These are phyloP conservation scores for Rotaria sp. DNA, from an alignment of 2,888 invertebrate species.

Conservation along the genomic window DNA sequence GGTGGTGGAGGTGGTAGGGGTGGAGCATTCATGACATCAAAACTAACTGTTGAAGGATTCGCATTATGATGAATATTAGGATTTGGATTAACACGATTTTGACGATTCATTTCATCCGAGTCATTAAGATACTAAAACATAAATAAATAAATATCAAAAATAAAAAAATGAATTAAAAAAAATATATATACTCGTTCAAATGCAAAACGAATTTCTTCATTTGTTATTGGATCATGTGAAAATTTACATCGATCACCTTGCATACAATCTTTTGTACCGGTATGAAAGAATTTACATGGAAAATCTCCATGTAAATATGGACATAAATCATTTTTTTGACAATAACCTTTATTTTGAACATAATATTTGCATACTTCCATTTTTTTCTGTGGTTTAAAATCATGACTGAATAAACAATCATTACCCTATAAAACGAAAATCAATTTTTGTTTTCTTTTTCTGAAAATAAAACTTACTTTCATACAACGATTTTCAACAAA, in stretches of 20 bases:
- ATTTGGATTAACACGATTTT: background rate
- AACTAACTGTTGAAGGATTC: background rate
- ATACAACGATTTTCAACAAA: slow-evolving; percentile 20
- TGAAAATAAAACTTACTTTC: background rate
- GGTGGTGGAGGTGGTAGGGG: background rate
- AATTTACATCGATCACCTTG: slow-evolving; percentile 80
- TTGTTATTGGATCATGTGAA: slow-evolving; percentile 79
- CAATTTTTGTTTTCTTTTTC: background rate
- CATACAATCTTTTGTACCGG: slow-evolving; percentile 69
- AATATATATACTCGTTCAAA: slow-evolving; percentile 20
- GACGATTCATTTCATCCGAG: background rate
- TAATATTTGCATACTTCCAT: slow-evolving; percentile 93
- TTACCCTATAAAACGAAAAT: slow-evolving; percentile 58
- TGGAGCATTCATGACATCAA: background rate
- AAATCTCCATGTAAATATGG: slow-evolving; percentile 86
- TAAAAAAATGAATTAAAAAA: too few relatives aligned
- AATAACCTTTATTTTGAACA: slow-evolving; percentile 73
- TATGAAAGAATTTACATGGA: slow-evolving; percentile 92
- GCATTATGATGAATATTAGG: background rate
- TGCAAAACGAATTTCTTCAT: slow-evolving; percentile 50
- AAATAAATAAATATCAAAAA: too few relatives aligned
- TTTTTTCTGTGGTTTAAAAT: slow-evolving; percentile 72
- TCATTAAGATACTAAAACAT: background rate
- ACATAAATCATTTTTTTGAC: slow-evolving; percentile 87
- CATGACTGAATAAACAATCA: slow-evolving; percentile 79